These are phyloP conservation scores for Ameiurus melas DNA, from an alignment of 2,113 vertebrate genomes.

Conservation along the genomic window DNA sequence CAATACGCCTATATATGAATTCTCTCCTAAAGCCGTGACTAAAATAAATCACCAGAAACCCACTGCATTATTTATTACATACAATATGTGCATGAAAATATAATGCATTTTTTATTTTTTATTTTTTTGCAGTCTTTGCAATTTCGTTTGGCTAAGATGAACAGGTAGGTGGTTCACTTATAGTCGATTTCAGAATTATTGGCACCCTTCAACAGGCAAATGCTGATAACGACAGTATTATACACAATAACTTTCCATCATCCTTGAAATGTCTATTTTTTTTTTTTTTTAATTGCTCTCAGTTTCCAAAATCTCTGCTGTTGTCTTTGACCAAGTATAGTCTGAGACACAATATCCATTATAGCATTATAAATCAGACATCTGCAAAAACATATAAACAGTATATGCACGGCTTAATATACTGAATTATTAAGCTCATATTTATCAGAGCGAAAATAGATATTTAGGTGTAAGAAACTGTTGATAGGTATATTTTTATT, in stretches of 20 bases:
- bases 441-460: too few relatives aligned
- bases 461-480: too few relatives aligned
- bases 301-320: too few relatives aligned
- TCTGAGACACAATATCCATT: too few relatives aligned
- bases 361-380: too few relatives aligned
- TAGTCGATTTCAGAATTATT: neutral
- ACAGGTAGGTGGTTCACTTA: neutral
- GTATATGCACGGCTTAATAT: too few relatives aligned
- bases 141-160: neutral
- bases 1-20: neutral
- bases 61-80: neutral
- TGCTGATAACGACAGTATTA: neutral
- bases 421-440: too few relatives aligned
- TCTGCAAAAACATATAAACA: too few relatives aligned
- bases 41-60: neutral
- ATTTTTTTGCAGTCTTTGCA: neutral
- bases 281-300: too few relatives aligned
- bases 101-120: neutral
- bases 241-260: neutral
- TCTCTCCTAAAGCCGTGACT: neutral
- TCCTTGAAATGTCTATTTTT: too few relatives aligned
- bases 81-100: neutral
- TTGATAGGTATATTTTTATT: too few relatives aligned
- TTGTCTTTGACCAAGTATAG: too few relatives aligned
- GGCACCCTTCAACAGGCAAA: neutral